Percentiles rank a stretch among this genome's conserved stretches.
phyloP scores from a whole-genome alignment of 2,888 invertebrate genomes.

The Bruchidius siliquastri region DNA sequence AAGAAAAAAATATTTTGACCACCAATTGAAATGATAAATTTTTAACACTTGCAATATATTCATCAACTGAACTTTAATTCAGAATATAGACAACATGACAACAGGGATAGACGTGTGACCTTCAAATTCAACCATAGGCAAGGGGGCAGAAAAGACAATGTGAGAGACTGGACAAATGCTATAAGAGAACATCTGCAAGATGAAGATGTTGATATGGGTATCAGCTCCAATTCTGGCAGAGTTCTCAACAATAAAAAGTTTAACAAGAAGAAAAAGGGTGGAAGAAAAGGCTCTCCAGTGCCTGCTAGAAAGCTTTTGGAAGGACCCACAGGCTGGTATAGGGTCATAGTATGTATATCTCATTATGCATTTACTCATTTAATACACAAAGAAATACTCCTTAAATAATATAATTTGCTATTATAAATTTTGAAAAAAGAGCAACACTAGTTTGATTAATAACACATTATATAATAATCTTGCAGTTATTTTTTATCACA shows the following conservation, averaged over 20 bases:
- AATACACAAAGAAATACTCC: too few species aligned
- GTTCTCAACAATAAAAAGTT: constrained; percentile 16
- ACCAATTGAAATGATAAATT: too few species aligned
- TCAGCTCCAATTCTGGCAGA: constrained; percentile 38
- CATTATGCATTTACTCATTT: too few species aligned
- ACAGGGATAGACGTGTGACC: constrained; percentile 47
- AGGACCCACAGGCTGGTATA: constrained; percentile 65
- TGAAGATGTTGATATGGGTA: constrained; percentile 61
- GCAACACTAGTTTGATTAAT: too few species aligned
- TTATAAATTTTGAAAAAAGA: too few species aligned
- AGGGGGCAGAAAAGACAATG: constrained; percentile 34
- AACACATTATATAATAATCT: too few species aligned
- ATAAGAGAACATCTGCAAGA: constrained; percentile 52
- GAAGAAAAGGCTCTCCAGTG: constrained; percentile 44
- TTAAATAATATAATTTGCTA: too few species aligned
- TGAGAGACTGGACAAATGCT: constrained; percentile 47
- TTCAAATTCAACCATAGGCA: constrained; percentile 49
- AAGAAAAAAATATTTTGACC: too few species aligned
- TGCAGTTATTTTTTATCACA: neutral
- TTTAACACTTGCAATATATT: too few species aligned
- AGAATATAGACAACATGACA: neutral
- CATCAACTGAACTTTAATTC: too few species aligned
- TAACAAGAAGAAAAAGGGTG: constrained; percentile 22
- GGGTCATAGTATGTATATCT: constrained; percentile 53
- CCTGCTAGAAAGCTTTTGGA: constrained; percentile 53